phyloP scores from a whole-genome alignment of 2,888 invertebrate genomes.

The Lydus trimaculatus region DNA sequence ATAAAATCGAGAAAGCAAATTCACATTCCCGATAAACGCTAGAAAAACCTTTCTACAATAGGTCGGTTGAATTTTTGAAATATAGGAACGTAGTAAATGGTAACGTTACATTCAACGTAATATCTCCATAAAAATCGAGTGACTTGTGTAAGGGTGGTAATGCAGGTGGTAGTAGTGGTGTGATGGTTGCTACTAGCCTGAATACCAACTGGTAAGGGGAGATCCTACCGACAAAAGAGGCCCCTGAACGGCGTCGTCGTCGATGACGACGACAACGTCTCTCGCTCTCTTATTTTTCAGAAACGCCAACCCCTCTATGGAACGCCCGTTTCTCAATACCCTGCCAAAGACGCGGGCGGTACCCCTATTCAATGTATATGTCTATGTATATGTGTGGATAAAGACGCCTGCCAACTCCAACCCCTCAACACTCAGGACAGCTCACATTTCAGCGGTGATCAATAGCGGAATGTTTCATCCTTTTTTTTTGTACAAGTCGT shows the following conservation, averaged over 20 bases:
- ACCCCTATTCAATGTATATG: slow-evolving; percentile 8
- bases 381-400: slow-evolving; percentile 6
- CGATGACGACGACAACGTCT: background rate
- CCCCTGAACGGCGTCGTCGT: slow-evolving; percentile 5
- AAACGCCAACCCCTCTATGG: slow-evolving; percentile 6
- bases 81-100: background rate
- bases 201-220: slow-evolving; percentile 5
- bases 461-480: slow-evolving; percentile 8
- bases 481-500: background rate
- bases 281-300: slow-evolving; percentile 9
- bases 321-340: slow-evolving; percentile 11
- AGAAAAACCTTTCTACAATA: slow-evolving; percentile 3
- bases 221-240: slow-evolving; percentile 6
- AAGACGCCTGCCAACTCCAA: slow-evolving; percentile 11
- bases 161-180: slow-evolving; percentile 4
- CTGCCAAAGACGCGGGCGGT: slow-evolving; percentile 10
- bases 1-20: background rate
- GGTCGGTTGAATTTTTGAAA: slow-evolving; percentile 4
- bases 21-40: background rate
- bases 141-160: slow-evolving; percentile 6
- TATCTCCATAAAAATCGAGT: slow-evolving; percentile 8
- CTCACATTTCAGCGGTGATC: slow-evolving; percentile 10
- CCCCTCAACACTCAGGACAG: slow-evolving; percentile 11
- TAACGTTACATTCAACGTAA: slow-evolving; percentile 7
- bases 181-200: background rate